Evolutionary conservation across 2,888 invertebrate genomes (phyloP), one percentile per base, ranked within the genome.

Genomic region (Leucozona laternaria): DNA sequence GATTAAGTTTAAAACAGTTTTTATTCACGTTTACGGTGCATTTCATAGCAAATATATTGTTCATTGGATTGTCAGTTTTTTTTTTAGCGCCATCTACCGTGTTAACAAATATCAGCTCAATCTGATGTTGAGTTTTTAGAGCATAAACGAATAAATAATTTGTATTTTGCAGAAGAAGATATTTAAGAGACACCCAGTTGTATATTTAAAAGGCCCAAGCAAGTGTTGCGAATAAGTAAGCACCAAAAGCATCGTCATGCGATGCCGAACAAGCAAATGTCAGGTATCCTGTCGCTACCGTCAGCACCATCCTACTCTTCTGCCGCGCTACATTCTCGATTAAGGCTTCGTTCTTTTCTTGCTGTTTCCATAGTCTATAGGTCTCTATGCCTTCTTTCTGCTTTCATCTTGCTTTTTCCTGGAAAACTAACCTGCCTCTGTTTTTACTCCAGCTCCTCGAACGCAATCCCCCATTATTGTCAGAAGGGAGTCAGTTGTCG

Each of bases 241-340:
- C 80, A 77, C 64, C 58, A 53, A 58, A 50, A 77, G 55, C 75
- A 53, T 76, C 75, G 43, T 53, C 79, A 60, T 76, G 57, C 31
- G 50, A 83, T 71, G 79, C 68, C 15, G 53, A 68, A 40, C 78
- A 79, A 58, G 66, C 84, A 80, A 76, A 68, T 60, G 66, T 76
- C 84, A 85, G 84, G 79, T 85, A 85, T 72, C 28, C 76, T 66
- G 37, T 80, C 55, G 72, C 55, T 66, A 48, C 66, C 72, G 72
- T 76, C 58, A 79, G 71, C 31, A 60, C 79, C 84, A 84, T 75
- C 60, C 79, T 71, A 64, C 75, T 73, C 45, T 58, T 22, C 25
- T 40, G 11, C 31, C 5, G 11, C 28, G 7, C 22, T 66, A 71
- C 58, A 76, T 85, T 25, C 57, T 62, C 76, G 37, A 58, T 68